phyloP scores from a whole-genome alignment of 2,888 invertebrate genomes.

The Tetrapedia diversipes region DNA sequence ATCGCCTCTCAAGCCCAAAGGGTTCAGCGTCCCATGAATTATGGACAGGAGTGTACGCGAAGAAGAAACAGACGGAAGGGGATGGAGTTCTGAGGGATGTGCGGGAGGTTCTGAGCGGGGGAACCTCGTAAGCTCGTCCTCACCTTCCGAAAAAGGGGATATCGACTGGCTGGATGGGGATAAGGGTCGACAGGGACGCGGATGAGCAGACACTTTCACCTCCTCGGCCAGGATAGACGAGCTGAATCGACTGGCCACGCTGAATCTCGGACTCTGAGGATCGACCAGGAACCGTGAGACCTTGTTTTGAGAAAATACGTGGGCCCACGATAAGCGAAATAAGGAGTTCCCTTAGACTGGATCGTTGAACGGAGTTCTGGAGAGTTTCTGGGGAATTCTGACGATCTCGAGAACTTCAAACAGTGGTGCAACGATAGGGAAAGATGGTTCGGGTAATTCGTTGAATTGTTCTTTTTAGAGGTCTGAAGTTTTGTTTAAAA shows the following conservation, averaged over 20 bases:
- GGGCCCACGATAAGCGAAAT: background rate
- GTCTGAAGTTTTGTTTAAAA: too few relatives aligned
- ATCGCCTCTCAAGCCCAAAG: too few relatives aligned
- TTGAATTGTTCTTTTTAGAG: background rate
- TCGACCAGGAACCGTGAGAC: conserved; percentile 27
- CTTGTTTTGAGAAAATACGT: conserved; percentile 31
- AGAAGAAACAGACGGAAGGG: background rate
- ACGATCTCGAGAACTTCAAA: too few relatives aligned
- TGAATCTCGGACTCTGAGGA: conserved; percentile 17
- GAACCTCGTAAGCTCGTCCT: conserved; percentile 42
- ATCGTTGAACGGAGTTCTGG: background rate
- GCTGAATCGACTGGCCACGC: conserved; percentile 22
- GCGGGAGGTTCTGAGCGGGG: conserved; percentile 47
- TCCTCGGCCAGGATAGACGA: conserved; percentile 32
- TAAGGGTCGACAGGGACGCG: conserved; percentile 62
- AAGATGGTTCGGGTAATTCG: background rate
- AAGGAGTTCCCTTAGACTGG: background rate
- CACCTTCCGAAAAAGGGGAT: conserved; percentile 41
- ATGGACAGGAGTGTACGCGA: too few relatives aligned
- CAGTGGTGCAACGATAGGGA: too few relatives aligned
- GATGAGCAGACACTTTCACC: conserved; percentile 68
- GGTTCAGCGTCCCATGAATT: too few relatives aligned
- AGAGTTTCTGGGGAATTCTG: background rate
- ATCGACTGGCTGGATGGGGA: conserved; percentile 46
- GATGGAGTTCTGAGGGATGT: background rate